Evolutionary conservation across 2,113 vertebrate genomes (phyloP).

Genomic region (Oxyruncus cristatus): DNA sequence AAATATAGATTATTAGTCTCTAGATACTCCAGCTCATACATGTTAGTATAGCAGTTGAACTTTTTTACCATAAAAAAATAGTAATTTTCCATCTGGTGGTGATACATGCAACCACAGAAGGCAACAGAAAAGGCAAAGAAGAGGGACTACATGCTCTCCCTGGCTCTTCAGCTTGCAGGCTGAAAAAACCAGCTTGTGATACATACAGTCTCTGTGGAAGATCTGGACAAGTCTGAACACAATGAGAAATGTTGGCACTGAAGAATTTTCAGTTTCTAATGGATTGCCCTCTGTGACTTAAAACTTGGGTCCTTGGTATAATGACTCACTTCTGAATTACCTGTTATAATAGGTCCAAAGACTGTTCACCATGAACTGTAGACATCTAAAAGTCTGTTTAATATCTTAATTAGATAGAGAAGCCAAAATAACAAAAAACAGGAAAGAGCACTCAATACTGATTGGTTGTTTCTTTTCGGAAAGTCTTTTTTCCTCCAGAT

Average conservation of each 20-base stretch:
- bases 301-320: neutral
- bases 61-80: neutral
- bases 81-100: neutral
- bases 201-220: neutral
- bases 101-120: neutral
- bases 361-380: neutral
- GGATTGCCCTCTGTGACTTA: neutral
- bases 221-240: accelerated
- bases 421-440: neutral
- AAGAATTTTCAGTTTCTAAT: neutral
- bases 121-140: accelerated
- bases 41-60: neutral
- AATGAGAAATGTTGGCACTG: neutral
- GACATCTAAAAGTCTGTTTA: neutral
- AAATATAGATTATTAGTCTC: neutral
- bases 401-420: neutral
- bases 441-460: neutral
- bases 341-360: neutral
- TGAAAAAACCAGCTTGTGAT: neutral
- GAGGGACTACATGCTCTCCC: neutral
- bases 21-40: neutral
- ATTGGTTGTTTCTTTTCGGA: neutral
- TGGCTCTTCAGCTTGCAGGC: neutral
- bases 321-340: neutral
- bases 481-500: neutral